Evolutionary conservation across 2,888 invertebrate genomes (phyloP).

Genomic region (Clanis bilineata): DNA sequence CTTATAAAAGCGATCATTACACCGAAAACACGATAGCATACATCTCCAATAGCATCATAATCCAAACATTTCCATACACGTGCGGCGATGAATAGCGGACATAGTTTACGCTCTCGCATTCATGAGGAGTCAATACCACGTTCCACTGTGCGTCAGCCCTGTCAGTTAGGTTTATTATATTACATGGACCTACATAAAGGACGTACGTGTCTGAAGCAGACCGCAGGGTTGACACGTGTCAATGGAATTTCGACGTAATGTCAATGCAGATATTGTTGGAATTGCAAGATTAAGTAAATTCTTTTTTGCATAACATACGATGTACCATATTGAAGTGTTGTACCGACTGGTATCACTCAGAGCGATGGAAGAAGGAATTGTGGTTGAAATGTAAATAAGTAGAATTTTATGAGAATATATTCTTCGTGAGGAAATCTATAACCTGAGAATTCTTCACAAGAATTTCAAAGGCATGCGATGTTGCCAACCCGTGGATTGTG

Average conservation of each 20-base stretch:
- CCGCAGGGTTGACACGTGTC: not conserved
- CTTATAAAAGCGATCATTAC: not conserved
- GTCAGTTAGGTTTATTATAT: constrained; percentile 2
- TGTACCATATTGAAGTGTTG: too few relatives aligned
- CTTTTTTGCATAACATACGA: too few relatives aligned
- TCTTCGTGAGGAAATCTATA: too few relatives aligned
- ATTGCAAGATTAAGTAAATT: not conserved
- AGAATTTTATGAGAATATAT: too few relatives aligned
- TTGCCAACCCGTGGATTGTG: too few relatives aligned
- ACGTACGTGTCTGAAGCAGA: not conserved
- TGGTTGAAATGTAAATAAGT: too few relatives aligned
- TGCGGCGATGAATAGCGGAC: not conserved
- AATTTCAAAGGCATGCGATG: too few relatives aligned
- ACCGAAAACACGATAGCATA: not conserved
- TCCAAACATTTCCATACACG: not conserved
- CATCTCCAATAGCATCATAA: not conserved
- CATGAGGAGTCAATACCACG: constrained; percentile 6
- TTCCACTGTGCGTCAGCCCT: not conserved
- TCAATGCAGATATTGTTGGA: not conserved
- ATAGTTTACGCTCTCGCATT: not conserved
- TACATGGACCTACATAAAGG: not conserved
- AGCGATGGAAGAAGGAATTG: too few relatives aligned
- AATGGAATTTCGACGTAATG: not conserved
- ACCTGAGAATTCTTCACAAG: too few relatives aligned
- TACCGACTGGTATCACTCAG: too few relatives aligned